Conservation (phyloP, 2,888 invertebrate genomes). For the Sinodicranocentrus sp. region DNA sequence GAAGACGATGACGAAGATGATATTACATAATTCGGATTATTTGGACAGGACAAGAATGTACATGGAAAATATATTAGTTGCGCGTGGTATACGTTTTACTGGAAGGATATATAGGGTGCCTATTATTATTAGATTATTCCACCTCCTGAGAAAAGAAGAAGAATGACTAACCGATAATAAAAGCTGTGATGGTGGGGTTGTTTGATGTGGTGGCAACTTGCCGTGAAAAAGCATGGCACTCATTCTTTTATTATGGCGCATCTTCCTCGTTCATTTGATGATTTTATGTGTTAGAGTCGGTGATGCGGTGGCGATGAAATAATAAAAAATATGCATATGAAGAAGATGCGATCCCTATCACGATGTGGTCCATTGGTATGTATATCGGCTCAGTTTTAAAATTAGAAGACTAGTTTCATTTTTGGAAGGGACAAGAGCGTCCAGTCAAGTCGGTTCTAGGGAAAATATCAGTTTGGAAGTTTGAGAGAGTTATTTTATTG, state of each 20-base stretch:
- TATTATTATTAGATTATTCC: constrained; percentile 6
- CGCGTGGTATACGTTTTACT: too few relatives aligned
- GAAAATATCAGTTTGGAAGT: too few relatives aligned
- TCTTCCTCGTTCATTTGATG: neutral
- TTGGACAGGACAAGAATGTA: constrained; percentile 17
- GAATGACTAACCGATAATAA: constrained; percentile 6
- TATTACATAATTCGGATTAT: constrained; percentile 35
- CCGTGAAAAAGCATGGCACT: neutral
- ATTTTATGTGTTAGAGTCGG: neutral
- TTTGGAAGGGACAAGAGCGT: neutral
- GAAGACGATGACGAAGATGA: constrained; percentile 18
- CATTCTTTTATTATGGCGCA: neutral
- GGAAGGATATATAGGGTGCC: too few relatives aligned
- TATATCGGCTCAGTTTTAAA: constrained; percentile 3
- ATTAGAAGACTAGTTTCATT: constrained; percentile 10
- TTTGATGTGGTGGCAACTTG: neutral
- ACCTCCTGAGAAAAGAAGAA: neutral
- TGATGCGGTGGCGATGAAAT: neutral
- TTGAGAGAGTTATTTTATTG: too few relatives aligned
- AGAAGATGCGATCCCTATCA: neutral
- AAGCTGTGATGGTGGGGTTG: constrained; percentile 7
- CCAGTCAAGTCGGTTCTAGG: neutral
- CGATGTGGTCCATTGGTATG: neutral
- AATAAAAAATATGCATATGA: neutral
- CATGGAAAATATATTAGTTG: neutral